Evolutionary conservation across 2,888 invertebrate species (phyloP), one percentile per base, ranked within the genome.

Genomic region (Melipona beecheii): DNA sequence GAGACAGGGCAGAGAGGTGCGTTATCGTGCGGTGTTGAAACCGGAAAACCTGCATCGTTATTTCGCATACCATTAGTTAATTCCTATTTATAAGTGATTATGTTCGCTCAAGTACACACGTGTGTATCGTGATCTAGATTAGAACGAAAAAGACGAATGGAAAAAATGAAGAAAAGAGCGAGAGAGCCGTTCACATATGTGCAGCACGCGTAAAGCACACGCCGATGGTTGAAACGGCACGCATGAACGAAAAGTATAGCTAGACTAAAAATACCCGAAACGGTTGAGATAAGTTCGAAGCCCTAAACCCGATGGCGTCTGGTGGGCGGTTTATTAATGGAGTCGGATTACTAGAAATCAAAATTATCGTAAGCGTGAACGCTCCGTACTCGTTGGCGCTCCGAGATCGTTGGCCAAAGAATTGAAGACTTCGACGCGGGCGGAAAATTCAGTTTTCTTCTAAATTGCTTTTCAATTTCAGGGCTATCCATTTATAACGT

Each of bases 241-340:
- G 85, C 88, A 84, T 84, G 84, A 78, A 80, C 84, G 83, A 81
- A 43, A 83, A 66, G 81, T 77, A 86, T 83, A 83, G 69, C 81
- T 43, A 43, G 83, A 84, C 92, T 92, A 92, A 92, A 92, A 92
- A 92, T 92, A 92, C 13, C 79, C 83, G 78, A 89, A 89, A 86
- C 81, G 81, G 86, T 87, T 84, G 87, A 92, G 92, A 92, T 92
- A 92, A 92, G 91, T 85, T 81, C 75, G 78, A 76, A 80, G 73
- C 78, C 72, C 72, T 68, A 73, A 72, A 76, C 58, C 52, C 75
- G 76, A 76, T 74, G 76, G 75, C 69, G 83, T 81, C 89, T 90
- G 88, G 90, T 92, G 90, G 89, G 91, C 90, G 90, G 89, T 91
- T 92, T 92, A 92, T 92, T 92, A 91, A 91, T 90, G 91, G 90